phyloP scores from a whole-genome alignment of 1,140 invertebrate genomes.

The Drosophila fuyamai region DNA sequence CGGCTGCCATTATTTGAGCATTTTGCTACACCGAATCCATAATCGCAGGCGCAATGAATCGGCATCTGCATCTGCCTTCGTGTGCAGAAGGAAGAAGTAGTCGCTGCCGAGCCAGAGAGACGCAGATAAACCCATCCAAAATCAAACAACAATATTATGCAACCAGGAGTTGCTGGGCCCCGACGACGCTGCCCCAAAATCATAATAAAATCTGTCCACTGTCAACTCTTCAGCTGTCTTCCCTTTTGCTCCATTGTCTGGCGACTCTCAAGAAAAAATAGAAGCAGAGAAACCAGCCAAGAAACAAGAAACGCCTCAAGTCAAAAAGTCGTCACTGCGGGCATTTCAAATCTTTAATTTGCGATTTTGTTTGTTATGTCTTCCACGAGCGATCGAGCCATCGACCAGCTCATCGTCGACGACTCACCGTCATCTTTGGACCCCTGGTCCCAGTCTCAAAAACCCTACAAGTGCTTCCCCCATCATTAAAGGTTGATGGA shows the following conservation, averaged over 20 bases:
- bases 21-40: conserved; percentile 67
- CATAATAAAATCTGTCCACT: conserved; percentile 80
- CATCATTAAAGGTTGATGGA: conserved; percentile 46
- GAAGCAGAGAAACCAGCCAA: conserved; percentile 27
- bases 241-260: conserved; percentile 44
- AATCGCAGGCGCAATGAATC: conserved; percentile 72
- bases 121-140: conserved; percentile 28
- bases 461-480: conserved; percentile 54
- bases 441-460: neutral
- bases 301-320: conserved; percentile 62
- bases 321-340: conserved; percentile 74
- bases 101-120: conserved; percentile 6
- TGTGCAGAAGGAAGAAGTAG: conserved; percentile 40
- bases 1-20: conserved; percentile 72
- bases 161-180: conserved; percentile 43
- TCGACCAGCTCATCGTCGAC: conserved; percentile 4
- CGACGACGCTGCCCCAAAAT: conserved; percentile 63
- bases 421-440: conserved; percentile 10
- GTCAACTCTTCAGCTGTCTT: conserved; percentile 69
- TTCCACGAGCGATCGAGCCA: conserved; percentile 33
- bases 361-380: conserved; percentile 47
- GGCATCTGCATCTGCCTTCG: conserved; percentile 59
- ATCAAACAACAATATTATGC: conserved; percentile 52
- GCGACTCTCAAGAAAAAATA: conserved; percentile 51
- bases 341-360: conserved; percentile 77